Evolutionary conservation across 2,113 vertebrate genomes (phyloP).

Genomic region (Telmatochromis brachygnathus): DNA sequence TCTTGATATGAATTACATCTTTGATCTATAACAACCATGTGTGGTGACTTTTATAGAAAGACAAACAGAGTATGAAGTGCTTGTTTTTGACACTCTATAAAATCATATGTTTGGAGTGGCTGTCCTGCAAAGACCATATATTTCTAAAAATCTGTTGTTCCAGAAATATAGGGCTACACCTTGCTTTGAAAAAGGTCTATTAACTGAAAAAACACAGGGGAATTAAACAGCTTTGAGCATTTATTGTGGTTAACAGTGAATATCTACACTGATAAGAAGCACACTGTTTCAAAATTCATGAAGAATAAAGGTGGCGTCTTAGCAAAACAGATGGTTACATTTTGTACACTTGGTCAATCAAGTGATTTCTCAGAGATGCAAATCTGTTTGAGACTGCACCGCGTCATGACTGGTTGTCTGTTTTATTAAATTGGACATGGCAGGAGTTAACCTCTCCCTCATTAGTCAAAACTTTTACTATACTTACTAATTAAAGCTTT

Average conservation of each 20-base stretch:
- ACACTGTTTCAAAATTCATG: not conserved
- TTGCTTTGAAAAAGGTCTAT: not conserved
- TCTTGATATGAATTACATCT: rapidly evolving
- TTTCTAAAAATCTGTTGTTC: not conserved
- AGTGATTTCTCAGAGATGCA: not conserved
- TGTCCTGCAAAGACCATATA: not conserved
- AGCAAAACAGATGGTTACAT: not conserved
- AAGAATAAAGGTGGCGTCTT: not conserved
- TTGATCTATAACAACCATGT: not conserved
- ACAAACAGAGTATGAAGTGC: not conserved
- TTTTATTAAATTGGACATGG: not conserved
- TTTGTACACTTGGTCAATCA: not conserved
- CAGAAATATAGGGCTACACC: not conserved
- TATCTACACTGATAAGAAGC: not conserved
- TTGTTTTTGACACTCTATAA: not conserved
- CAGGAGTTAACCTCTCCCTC: not conserved
- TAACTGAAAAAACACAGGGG: not conserved
- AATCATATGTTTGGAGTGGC: not conserved
- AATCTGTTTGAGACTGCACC: not conserved
- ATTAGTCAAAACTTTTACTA: not conserved
- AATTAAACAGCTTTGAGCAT: not conserved
- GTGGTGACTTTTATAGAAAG: not conserved
- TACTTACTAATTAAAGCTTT: not conserved
- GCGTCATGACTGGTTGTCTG: not conserved
- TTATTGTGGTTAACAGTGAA: not conserved